Evolutionary conservation across 1,140 invertebrate species (phyloP).

Genomic region (Apis florea): DNA sequence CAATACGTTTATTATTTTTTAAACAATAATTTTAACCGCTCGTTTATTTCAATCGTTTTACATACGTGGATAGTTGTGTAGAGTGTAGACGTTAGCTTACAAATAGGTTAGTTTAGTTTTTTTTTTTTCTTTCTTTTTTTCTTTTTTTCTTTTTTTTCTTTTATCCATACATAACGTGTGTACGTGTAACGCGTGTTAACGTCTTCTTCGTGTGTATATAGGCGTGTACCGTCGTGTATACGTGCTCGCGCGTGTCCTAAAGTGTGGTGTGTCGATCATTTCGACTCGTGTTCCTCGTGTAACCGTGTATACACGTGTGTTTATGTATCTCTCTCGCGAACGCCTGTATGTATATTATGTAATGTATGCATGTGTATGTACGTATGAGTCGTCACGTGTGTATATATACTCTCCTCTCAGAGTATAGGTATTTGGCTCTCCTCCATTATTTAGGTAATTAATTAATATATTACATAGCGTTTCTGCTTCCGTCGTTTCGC

Average conservation of each 20-base stretch:
- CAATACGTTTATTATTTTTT: conserved; percentile 76
- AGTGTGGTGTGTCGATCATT: not conserved
- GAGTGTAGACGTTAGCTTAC: conserved; percentile 82
- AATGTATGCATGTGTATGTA: conserved; percentile 31
- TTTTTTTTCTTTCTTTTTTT: conserved; percentile 1
- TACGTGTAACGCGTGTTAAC: conserved; percentile 60
- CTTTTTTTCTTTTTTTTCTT: not conserved
- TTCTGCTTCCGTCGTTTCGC: conserved; percentile 55
- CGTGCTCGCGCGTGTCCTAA: conserved; percentile 37
- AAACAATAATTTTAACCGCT: conserved; percentile 80
- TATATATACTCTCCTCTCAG: conserved; percentile 63
- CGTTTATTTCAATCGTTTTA: conserved; percentile 78
- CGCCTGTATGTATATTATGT: conserved; percentile 22
- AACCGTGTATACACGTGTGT: conserved; percentile 42
- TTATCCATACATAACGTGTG: conserved; percentile 75
- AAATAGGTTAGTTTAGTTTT: conserved; percentile 81
- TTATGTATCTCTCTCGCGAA: not conserved
- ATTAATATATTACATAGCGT: conserved; percentile 77
- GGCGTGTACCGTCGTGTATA: conserved; percentile 19
- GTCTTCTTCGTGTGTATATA: not conserved
- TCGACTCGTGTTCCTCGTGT: not conserved
- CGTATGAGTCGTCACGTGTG: conserved; percentile 44
- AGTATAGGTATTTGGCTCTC: conserved; percentile 66
- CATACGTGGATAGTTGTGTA: conserved; percentile 79
- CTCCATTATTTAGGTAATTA: conserved; percentile 75